phyloP scores from a whole-genome alignment of 1,140 invertebrate genomes.

The Pseudomyrmex concolor region DNA sequence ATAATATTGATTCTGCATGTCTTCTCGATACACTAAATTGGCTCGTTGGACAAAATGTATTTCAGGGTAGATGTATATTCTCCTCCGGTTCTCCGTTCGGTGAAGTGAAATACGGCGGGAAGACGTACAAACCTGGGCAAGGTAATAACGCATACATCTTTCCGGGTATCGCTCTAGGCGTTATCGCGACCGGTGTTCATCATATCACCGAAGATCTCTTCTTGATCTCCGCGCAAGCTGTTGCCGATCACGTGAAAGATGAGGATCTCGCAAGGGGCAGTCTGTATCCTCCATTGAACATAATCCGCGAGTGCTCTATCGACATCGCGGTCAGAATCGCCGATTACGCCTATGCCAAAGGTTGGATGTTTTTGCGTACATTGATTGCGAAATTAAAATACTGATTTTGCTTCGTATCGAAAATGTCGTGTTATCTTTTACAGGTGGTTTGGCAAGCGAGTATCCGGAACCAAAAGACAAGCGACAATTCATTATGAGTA shows the following conservation, averaged over 20 bases:
- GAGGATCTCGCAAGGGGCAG: constrained; percentile 90
- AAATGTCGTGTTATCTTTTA: neutral
- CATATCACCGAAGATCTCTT: constrained; percentile 96
- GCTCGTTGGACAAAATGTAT: neutral
- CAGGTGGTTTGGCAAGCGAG: constrained; percentile 90
- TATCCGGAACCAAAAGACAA: constrained; percentile 94
- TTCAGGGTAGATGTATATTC: constrained; percentile 94
- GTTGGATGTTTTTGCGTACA: constrained; percentile 75
- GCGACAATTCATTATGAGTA: constrained; percentile 89
- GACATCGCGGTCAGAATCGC: constrained; percentile 90
- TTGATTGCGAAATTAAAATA: neutral
- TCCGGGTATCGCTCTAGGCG: constrained; percentile 96
- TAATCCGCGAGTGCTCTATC: constrained; percentile 90
- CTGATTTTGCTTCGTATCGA: neutral
- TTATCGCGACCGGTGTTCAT: constrained; percentile 93
- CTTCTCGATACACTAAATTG: neutral
- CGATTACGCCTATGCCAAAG: constrained; percentile 89
- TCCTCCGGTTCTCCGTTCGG: constrained; percentile 97
- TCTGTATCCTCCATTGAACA: constrained; percentile 91
- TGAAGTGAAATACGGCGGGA: constrained; percentile 91
- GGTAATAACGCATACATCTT: constrained; percentile 99
- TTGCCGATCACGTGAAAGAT: constrained; percentile 89
- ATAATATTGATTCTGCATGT: neutral
- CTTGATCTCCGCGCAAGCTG: constrained; percentile 93
- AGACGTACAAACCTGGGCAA: constrained; percentile 95